phyloP scores from a whole-genome alignment of 2,113 vertebrate genomes.

The Colinus virginianus region DNA sequence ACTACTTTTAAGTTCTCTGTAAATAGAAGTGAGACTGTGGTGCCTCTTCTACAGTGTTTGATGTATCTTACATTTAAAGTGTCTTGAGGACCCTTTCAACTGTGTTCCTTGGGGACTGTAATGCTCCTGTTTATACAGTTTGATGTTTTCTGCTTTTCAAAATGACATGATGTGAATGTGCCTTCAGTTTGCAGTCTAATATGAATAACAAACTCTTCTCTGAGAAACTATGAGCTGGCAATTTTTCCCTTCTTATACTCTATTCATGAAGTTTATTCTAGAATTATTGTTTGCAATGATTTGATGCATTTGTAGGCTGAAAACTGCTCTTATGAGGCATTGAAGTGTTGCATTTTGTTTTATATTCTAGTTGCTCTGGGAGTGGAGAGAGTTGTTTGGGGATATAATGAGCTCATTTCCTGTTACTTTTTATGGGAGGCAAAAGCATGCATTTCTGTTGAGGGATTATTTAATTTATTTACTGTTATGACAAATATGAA shows the following conservation, averaged over 20 bases:
- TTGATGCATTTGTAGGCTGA: not conserved
- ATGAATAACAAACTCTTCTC: not conserved
- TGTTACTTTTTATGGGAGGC: not conserved
- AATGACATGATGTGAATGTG: not conserved
- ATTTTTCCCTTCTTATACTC: not conserved
- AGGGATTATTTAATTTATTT: not conserved
- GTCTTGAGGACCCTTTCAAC: not conserved
- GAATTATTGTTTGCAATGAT: not conserved
- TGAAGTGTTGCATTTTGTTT: not conserved
- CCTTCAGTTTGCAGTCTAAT: not conserved
- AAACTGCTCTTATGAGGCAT: not conserved
- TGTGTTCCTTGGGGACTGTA: not conserved
- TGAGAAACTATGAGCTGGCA: not conserved
- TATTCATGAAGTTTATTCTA: not conserved
- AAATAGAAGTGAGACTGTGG: rapidly evolving
- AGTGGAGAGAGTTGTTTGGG: not conserved
- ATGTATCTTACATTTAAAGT: not conserved
- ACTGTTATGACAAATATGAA: not conserved
- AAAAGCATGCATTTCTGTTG: not conserved
- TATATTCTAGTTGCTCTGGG: not conserved
- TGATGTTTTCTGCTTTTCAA: not conserved
- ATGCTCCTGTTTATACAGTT: not conserved
- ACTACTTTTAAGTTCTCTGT: not conserved
- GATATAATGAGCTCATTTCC: not conserved
- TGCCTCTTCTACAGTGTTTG: not conserved